These are phyloP conservation scores for Vidua macroura DNA, from an alignment of 2,113 vertebrate species.

Conservation along the genomic window DNA sequence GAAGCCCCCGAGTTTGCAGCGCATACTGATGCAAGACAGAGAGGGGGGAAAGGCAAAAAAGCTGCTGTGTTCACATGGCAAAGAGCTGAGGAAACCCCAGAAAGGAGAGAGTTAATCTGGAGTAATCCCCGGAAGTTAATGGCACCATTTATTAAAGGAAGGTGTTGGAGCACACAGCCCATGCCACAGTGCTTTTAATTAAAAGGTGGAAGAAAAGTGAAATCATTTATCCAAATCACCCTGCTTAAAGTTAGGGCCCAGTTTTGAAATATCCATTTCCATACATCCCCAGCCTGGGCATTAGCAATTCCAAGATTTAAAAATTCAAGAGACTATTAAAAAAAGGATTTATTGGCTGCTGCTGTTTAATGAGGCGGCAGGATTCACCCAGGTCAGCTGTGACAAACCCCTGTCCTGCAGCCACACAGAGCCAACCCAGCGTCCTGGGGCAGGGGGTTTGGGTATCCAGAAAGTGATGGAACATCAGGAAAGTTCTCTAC, in stretches of 20 bases:
- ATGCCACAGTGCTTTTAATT: constrained; percentile 26
- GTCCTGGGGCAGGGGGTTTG: neutral
- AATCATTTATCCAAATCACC: constrained; percentile 56
- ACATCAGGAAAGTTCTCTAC: neutral
- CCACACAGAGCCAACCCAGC: neutral
- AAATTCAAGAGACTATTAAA: constrained; percentile 24
- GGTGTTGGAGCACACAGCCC: neutral
- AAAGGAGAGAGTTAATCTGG: constrained; percentile 10
- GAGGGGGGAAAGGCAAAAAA: neutral
- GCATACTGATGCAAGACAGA: neutral
- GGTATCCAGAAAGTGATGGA: neutral
- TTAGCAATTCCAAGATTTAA: constrained; percentile 13
- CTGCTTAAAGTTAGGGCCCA: neutral
- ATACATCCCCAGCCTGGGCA: neutral
- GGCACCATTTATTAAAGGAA: constrained; percentile 10
- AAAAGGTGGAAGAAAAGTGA: constrained; percentile 39
- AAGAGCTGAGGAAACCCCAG: neutral
- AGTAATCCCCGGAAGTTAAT: neutral
- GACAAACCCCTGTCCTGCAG: neutral
- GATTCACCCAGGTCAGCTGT: neutral
- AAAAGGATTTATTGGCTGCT: neutral
- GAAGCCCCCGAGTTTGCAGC: neutral
- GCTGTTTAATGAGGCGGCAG: neutral
- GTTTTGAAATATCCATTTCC: constrained; percentile 1
- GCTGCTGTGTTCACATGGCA: neutral